phyloP scores from a whole-genome alignment of 2,797 vertebrate species.

The Muscicapa striata region DNA sequence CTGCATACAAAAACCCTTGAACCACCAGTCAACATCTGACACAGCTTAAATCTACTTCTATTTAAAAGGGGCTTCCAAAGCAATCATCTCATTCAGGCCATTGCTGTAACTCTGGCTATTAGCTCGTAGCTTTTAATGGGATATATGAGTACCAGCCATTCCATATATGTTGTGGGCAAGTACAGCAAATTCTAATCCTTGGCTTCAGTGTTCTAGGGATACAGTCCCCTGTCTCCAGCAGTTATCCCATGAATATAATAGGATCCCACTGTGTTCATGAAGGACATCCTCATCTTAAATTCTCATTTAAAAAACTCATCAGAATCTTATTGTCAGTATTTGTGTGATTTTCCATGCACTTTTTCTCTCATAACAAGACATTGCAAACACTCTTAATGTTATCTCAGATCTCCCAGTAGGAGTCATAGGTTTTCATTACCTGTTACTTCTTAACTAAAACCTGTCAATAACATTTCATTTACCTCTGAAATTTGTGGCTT shows the following conservation, averaged over 20 bases:
- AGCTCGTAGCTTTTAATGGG: neutral
- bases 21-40: neutral
- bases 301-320: neutral
- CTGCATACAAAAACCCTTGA: neutral
- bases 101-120: neutral
- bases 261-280: neutral
- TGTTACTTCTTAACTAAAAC: neutral
- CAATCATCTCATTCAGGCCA: neutral
- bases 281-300: neutral
- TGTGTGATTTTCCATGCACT: neutral
- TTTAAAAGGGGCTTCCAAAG: neutral
- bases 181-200: neutral
- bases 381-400: rapidly evolving
- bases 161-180: neutral
- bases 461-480: neutral
- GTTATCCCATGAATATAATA: neutral
- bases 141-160: neutral
- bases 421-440: neutral
- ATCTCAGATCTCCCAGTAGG: neutral
- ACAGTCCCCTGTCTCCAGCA: neutral
- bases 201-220: neutral
- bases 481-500: neutral
- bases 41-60: neutral
- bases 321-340: neutral
- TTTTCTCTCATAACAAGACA: neutral